Evolutionary conservation across 1,140 invertebrate species (phyloP).

Genomic region (Tachypleus tridentatus): DNA sequence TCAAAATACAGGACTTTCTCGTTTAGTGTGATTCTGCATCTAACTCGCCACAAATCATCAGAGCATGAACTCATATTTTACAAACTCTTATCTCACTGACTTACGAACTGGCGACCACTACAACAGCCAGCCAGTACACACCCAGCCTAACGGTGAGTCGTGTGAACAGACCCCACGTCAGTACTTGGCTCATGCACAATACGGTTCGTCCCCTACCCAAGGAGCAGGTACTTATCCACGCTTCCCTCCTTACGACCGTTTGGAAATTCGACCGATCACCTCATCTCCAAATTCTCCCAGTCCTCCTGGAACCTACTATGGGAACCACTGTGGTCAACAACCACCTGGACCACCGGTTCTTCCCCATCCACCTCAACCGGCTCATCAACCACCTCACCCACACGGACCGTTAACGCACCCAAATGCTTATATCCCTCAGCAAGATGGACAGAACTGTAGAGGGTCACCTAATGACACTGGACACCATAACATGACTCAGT

Average conservation of each 20-base stretch:
- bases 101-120: conserved; percentile 51
- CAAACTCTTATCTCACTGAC: conserved; percentile 83
- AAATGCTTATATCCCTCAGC: conserved; percentile 19
- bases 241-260: conserved; percentile 83
- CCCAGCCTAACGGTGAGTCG: conserved; percentile 41
- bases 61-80: conserved; percentile 78
- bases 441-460: conserved; percentile 15
- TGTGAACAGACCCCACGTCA: conserved; percentile 46
- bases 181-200: conserved; percentile 32
- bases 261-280: conserved; percentile 63
- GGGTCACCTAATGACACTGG: conserved; percentile 13
- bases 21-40: no score
- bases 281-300: conserved; percentile 31
- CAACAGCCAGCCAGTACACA: conserved; percentile 19
- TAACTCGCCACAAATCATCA: no score
- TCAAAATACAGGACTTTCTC: no score
- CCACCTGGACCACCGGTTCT: conserved; percentile 17
- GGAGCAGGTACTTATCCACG: conserved; percentile 50
- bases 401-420: conserved; percentile 13
- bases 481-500: conserved; percentile 15
- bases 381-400: conserved; percentile 10
- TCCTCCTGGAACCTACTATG: conserved; percentile 29
- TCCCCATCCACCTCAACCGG: conserved; percentile 21
- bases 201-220: conserved; percentile 12
- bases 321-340: conserved; percentile 34